Percentiles rank a stretch among this genome's conserved stretches.
Conservation (phyloP, 2,113 vertebrate genomes). For the Saccopteryx leptura region DNA sequence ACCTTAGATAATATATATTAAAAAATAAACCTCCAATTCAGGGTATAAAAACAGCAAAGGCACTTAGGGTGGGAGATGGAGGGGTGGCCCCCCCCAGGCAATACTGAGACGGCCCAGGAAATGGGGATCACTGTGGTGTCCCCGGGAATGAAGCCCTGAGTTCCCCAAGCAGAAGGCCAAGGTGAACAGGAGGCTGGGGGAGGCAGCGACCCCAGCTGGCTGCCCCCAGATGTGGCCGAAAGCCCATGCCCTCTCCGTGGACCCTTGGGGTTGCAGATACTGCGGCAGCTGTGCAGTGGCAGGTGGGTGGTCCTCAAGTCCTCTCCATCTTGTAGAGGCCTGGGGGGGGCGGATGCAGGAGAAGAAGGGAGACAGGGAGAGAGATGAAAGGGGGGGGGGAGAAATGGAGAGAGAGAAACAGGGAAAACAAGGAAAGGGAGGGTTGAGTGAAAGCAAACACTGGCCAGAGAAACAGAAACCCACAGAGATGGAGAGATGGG, state of each 20-base stretch:
- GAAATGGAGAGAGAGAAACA: neutral
- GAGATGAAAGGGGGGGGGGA: too few relatives aligned
- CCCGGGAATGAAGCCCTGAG: slow-evolving; percentile 77
- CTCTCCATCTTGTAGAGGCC: slow-evolving; percentile 51
- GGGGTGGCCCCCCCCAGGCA: slow-evolving; percentile 40
- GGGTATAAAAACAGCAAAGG: slow-evolving; percentile 81
- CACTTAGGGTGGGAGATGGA: slow-evolving; percentile 67
- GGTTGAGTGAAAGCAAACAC: neutral
- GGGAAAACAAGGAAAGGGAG: neutral
- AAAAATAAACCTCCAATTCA: slow-evolving; percentile 85
- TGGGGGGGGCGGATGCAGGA: neutral
- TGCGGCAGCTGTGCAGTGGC: neutral
- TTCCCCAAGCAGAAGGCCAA: slow-evolving; percentile 54
- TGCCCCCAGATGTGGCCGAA: neutral
- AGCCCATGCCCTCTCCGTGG: neutral
- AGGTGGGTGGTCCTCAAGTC: neutral
- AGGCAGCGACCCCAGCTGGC: neutral
- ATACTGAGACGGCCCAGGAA: slow-evolving; percentile 69
- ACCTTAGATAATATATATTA: slow-evolving; percentile 85
- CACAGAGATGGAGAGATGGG: neutral
- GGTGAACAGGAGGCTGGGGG: neutral
- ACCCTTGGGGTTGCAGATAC: slow-evolving; percentile 46
- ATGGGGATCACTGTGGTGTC: neutral
- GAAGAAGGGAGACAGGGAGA: neutral
- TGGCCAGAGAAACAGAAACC: neutral